Evolutionary conservation across 2,797 vertebrate genomes (phyloP), one percentile per base, ranked within the genome.

Genomic region (Manis crassicaudata): DNA sequence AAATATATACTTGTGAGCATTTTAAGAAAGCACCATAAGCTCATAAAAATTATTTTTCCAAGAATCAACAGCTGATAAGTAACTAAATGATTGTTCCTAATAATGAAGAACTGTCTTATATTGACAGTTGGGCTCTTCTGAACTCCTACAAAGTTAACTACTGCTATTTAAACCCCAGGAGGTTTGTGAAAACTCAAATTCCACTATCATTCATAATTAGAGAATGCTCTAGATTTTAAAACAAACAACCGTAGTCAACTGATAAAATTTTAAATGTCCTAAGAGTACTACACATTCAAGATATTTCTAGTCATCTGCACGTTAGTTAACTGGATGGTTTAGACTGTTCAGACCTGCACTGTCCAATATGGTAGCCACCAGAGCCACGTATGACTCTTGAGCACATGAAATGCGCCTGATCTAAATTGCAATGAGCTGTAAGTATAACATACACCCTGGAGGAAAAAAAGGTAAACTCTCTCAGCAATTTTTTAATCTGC

Each of bases 161-260:
- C 25, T 85, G 84, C 75, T 93, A 18, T n/a, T 90, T 50, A 92
- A 90, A 94, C 46, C 43, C 65, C 52, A 52, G 13, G 67, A 75
- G n/a, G 50, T 90, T 88, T 46, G 46, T 46, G 62, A 83, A 81
- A 88, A 95, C 46, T 90, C 88, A 97, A 75, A 92, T 72, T 83
- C 93, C 76, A 93, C n/a, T 83, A 75, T 43, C 58, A 87, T 79
- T 92, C 40, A 83, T 70, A 82, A 67, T 68, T 85, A 93, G 62
- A 90, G 17, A 96, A 82, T 85, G 46, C 40, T 88, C 63, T 76
- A 65, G 27, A 50, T 82, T 86, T 60, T 76, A 63, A 7, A 67
- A 85, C 20, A 62, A 37, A 62, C 21, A 25, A 50, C 18, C 37
- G 56, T 83, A 67, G 77, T 60, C 72, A 95, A 81, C 23, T 70